phyloP scores from a whole-genome alignment of 2,113 vertebrate genomes.

The Tragelaphus buxtoni region DNA sequence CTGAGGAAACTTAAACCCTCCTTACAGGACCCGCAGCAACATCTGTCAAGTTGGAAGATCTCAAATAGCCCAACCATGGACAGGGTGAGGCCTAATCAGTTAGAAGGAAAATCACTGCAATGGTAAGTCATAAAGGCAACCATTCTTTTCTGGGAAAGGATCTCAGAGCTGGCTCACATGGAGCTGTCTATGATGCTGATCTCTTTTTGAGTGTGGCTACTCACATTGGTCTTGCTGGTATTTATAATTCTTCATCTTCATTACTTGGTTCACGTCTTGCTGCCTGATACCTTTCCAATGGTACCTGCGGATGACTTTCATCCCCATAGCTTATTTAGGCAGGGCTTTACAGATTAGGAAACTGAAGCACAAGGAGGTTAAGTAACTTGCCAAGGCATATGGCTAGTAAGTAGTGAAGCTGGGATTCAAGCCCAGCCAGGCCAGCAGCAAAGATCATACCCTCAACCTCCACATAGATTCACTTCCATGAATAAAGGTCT shows the following conservation, averaged over 20 bases:
- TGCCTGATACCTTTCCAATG: not conserved
- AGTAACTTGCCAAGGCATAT: not conserved
- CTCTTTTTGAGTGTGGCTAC: not conserved
- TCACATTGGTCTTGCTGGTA: not conserved
- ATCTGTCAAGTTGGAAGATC: not conserved
- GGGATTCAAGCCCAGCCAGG: not conserved
- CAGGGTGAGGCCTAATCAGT: not conserved
- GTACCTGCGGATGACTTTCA: not conserved
- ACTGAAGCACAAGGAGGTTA: not conserved
- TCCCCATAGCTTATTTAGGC: not conserved
- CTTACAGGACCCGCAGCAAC: not conserved
- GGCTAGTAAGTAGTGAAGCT: not conserved
- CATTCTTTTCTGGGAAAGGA: not conserved
- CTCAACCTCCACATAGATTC: not conserved
- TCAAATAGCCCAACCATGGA: not conserved
- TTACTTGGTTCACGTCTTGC: not conserved
- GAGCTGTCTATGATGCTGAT: constrained; percentile 22
- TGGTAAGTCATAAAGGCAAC: not conserved
- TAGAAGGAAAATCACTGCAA: not conserved
- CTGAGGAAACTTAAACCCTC: not conserved
- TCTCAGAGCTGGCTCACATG: rapidly evolving
- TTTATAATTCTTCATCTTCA: not conserved
- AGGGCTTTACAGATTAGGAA: not conserved
- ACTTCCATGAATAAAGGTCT: not conserved
- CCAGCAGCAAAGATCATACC: not conserved